These are phyloP conservation scores for Ceratothoa steindachneri DNA, from an alignment of 2,888 invertebrate species.

Conservation along the genomic window DNA sequence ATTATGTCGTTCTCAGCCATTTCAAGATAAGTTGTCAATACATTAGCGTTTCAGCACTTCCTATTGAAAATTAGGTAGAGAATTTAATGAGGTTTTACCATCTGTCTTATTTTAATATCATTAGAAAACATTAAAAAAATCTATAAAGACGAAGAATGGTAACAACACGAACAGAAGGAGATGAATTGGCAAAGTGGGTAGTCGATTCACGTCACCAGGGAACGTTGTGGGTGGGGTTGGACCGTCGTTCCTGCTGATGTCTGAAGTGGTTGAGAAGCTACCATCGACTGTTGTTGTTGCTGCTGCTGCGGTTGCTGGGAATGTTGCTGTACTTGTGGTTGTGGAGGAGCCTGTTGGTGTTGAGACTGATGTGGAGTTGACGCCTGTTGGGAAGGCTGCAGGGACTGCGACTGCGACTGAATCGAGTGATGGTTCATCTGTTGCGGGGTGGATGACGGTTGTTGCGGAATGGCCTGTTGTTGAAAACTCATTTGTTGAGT, in stretches of 20 bases:
- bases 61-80: too few species aligned
- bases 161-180: too few species aligned
- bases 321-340: not conserved
- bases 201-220: constrained; percentile 31
- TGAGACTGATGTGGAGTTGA: not conserved
- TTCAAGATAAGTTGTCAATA: too few species aligned
- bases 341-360: not conserved
- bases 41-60: too few species aligned
- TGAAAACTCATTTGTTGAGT: constrained; percentile 17
- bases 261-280: not conserved
- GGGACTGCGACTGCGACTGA: constrained; percentile 7
- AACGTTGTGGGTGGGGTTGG: constrained; percentile 4
- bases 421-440: constrained; percentile 19
- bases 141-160: too few species aligned
- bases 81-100: too few species aligned
- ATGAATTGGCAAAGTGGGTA: too few species aligned
- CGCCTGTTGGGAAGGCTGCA: constrained; percentile 8
- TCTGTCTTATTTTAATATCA: too few species aligned
- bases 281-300: not conserved
- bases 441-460: constrained; percentile 18
- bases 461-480: constrained; percentile 19
- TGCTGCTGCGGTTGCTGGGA: constrained; percentile 17
- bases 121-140: too few species aligned
- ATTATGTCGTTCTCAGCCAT: too few species aligned
- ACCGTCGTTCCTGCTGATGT: not conserved